Evolutionary conservation across 2,797 vertebrate genomes (phyloP).

Genomic region (Melanotaenia maccullochi): DNA sequence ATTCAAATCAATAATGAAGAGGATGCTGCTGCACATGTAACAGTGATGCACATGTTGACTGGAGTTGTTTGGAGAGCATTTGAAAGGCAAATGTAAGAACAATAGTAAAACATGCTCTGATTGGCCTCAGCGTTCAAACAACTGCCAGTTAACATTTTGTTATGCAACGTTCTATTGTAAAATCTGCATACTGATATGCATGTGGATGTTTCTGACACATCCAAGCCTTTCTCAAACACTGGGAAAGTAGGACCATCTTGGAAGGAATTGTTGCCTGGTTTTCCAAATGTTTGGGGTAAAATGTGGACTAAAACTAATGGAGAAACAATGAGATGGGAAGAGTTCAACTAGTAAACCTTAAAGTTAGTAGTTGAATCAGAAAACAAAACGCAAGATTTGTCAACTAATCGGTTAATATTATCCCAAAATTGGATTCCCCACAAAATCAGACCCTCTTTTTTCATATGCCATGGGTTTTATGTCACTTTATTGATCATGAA

Average conservation of each 20-base stretch:
- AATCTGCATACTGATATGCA: background rate
- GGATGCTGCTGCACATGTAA: background rate
- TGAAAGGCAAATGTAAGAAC: slow-evolving; percentile 9
- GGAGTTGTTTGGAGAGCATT: background rate
- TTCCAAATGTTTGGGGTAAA: background rate
- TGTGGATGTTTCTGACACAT: no score
- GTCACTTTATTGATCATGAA: no score
- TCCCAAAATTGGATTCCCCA: no score
- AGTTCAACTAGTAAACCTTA: background rate
- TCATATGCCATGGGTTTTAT: no score
- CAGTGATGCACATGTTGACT: background rate
- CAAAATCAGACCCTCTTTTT: no score
- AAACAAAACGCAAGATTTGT: background rate
- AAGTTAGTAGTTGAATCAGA: background rate
- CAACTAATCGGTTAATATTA: no score
- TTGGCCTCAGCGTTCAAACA: background rate
- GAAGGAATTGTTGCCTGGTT: background rate
- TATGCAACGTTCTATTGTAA: background rate
- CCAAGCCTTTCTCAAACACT: no score
- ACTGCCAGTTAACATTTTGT: background rate
- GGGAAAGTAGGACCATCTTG: no score
- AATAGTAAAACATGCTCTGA: background rate
- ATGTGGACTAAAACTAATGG: background rate
- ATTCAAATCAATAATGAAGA: slow-evolving; percentile 23
- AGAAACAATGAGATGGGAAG: background rate